A percentile compares a stretch with the other conserved stretches of the same genome.
Evolutionary conservation across 2,888 invertebrate species (phyloP).

Genomic region (Gandaritis pyraliata): DNA sequence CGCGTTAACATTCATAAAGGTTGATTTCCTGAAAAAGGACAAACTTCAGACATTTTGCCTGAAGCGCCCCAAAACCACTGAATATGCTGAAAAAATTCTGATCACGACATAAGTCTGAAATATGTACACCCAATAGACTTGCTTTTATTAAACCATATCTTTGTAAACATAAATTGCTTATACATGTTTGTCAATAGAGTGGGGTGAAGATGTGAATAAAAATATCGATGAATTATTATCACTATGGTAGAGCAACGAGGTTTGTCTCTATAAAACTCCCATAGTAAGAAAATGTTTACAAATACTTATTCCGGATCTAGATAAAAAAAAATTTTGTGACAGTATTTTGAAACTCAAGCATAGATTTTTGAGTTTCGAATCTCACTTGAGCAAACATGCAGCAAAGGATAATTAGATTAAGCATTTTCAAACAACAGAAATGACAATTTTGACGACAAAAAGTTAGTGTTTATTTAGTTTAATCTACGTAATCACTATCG

Average conservation of each 20-base stretch:
- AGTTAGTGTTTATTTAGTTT: no score
- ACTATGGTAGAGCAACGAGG: background rate
- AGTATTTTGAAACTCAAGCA: no score
- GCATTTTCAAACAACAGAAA: no score
- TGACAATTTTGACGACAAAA: no score
- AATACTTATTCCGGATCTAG: no score
- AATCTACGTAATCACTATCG: no score
- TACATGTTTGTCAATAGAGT: conserved; percentile 50
- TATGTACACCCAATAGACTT: conserved; percentile 60
- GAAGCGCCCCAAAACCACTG: conserved; percentile 26
- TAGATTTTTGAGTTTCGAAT: no score
- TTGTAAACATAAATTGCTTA: conserved; percentile 60
- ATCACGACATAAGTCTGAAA: conserved; percentile 49
- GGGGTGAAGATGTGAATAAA: conserved; percentile 27
- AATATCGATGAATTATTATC: conserved; percentile 17
- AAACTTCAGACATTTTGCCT: conserved; percentile 15
- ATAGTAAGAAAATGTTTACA: no score
- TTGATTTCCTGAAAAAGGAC: conserved; percentile 15
- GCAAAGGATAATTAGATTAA: no score
- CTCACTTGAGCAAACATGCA: no score
- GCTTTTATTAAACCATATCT: conserved; percentile 64
- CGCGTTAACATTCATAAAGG: conserved; percentile 7
- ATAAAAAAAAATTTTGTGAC: no score
- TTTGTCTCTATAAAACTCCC: background rate
- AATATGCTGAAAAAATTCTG: conserved; percentile 38